Evolutionary conservation across 2,888 invertebrate genomes (phyloP).

Genomic region (Campoletis raptor): DNA sequence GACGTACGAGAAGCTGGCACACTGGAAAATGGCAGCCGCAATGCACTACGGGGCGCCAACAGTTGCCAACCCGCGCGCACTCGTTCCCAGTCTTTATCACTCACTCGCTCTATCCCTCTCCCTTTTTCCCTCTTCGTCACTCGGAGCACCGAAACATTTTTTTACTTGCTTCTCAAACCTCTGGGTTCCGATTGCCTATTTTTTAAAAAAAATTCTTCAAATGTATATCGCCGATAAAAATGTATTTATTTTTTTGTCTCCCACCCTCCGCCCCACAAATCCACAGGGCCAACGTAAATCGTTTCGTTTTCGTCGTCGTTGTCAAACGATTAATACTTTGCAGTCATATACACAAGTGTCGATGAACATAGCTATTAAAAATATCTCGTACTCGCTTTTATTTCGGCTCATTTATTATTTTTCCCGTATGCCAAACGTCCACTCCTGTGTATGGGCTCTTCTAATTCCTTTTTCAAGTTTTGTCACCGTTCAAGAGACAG

Average conservation of each 20-base stretch:
- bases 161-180: neutral
- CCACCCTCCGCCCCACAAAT: neutral
- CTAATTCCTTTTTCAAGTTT: neutral
- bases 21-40: constrained; percentile 81
- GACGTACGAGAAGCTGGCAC: constrained; percentile 68
- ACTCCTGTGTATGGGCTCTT: neutral
- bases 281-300: neutral
- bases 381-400: neutral
- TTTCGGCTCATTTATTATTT: neutral
- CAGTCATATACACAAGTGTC: constrained; percentile 13
- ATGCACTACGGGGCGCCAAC: constrained; percentile 76
- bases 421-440: constrained; percentile 3
- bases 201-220: neutral
- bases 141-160: neutral
- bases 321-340: constrained; percentile 22
- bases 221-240: neutral
- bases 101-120: constrained; percentile 35
- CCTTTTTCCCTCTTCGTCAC: neutral
- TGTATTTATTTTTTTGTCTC: constrained; percentile 3
- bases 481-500: neutral
- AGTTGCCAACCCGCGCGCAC: constrained; percentile 76
- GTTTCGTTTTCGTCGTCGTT: constrained; percentile 32
- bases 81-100: constrained; percentile 44
- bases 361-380: constrained; percentile 21
- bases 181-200: neutral